Evolutionary conservation across 2,888 invertebrate genomes (phyloP).

Genomic region (Brachyopa scutellaris): DNA sequence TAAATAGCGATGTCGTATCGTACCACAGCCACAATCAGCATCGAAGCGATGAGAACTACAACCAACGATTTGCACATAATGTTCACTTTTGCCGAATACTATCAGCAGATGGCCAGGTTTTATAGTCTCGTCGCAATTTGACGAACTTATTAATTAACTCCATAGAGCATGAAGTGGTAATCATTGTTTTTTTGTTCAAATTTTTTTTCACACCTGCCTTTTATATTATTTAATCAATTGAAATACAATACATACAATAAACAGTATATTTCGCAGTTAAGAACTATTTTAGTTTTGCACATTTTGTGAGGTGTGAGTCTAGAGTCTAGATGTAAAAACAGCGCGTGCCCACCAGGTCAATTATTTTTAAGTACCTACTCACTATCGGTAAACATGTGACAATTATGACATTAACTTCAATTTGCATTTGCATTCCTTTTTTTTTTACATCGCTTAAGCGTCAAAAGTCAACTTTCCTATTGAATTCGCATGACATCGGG

Average conservation of each 20-base stretch:
- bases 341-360: too few species aligned
- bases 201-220: neutral
- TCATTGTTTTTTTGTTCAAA: constrained; percentile 11
- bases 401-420: neutral
- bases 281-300: neutral
- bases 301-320: too few species aligned
- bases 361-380: neutral
- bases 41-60: constrained; percentile 3
- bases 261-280: constrained; percentile 1
- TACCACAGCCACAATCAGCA: constrained; percentile 39
- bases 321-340: too few species aligned
- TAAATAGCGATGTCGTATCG: neutral
- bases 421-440: neutral
- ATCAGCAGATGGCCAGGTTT: neutral
- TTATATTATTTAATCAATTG: neutral
- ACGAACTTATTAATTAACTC: constrained; percentile 17
- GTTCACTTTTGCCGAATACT: constrained; percentile 8
- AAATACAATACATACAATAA: too few species aligned
- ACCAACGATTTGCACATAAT: neutral
- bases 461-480: too few species aligned
- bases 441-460: too few species aligned
- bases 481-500: too few species aligned
- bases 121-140: constrained; percentile 12
- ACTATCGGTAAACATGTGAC: too few species aligned
- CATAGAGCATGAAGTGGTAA: constrained; percentile 42